Percentiles rank a stretch among this genome's conserved stretches.
Conservation (phyloP, 1,140 invertebrate species). For the Drosophila novamexicana region DNA sequence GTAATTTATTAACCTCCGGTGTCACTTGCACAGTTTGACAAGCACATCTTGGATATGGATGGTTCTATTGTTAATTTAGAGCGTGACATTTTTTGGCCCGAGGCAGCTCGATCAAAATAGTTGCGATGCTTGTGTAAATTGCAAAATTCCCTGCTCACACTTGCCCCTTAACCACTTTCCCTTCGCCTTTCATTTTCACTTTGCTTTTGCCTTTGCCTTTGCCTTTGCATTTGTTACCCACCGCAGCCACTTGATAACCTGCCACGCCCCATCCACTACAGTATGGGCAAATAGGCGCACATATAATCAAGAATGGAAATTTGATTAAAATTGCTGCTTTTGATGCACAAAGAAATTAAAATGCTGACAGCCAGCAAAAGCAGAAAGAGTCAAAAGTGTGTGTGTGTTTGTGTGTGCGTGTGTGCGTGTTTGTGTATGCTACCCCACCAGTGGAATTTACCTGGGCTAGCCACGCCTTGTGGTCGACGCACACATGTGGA, state of each 20-base stretch:
- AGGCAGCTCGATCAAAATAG: constrained; percentile 17
- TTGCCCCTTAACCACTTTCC: neutral
- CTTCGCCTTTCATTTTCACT: no score
- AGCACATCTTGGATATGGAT: constrained; percentile 13
- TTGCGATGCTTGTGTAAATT: constrained; percentile 1
- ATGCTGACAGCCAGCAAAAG: constrained; percentile 37
- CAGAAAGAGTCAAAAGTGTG: constrained; percentile 10
- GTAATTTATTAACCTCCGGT: constrained; percentile 8
- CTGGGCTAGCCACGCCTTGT: constrained; percentile 9
- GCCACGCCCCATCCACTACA: neutral
- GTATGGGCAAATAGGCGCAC: constrained; percentile 28
- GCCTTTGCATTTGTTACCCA: no score
- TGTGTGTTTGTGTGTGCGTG: neutral
- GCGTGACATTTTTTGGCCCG: constrained; percentile 24
- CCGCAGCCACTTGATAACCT: neutral
- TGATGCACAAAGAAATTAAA: constrained; percentile 67
- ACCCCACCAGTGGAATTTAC: neutral
- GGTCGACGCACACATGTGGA: constrained; percentile 58
- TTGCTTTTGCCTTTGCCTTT: no score
- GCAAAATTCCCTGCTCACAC: neutral
- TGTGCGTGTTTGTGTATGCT: neutral
- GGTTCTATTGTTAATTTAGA: constrained; percentile 28
- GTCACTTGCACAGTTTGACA: constrained; percentile 15
- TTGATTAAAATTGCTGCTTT: constrained; percentile 74
- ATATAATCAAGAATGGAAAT: constrained; percentile 48